phyloP scores from a whole-genome alignment of 1,140 invertebrate species.

The Drosophila tristis region DNA sequence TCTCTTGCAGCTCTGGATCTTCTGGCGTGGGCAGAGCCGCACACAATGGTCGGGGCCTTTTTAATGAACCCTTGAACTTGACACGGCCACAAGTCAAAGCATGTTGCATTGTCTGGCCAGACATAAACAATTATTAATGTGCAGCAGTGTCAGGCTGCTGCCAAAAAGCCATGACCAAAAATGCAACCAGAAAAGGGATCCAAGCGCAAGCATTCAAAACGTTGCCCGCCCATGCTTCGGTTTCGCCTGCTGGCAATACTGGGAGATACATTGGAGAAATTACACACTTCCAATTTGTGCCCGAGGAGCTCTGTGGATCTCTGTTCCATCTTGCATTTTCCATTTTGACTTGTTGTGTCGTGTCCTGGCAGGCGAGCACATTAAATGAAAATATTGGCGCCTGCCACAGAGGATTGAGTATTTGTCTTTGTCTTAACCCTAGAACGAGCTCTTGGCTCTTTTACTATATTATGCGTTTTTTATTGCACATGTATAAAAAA shows the following conservation, averaged over 20 bases:
- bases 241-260: conserved; percentile 19
- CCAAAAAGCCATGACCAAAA: conserved; percentile 69
- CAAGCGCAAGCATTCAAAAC: not conserved
- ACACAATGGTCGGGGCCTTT: conserved; percentile 38
- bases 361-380: conserved; percentile 45
- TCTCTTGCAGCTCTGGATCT: not conserved
- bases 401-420: not conserved
- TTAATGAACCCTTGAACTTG: conserved; percentile 81
- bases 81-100: conserved; percentile 61
- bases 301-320: too few relatives aligned
- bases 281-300: too few relatives aligned
- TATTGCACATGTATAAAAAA: too few relatives aligned
- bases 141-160: conserved; percentile 58
- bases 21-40: conserved; percentile 27
- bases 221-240: conserved; percentile 4
- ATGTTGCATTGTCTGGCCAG: conserved; percentile 68
- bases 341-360: conserved; percentile 39
- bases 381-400: conserved; percentile 45
- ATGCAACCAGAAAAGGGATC: conserved; percentile 35
- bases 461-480: not conserved
- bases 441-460: not conserved
- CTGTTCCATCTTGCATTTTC: conserved; percentile 15
- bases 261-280: too few relatives aligned
- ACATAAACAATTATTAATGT: conserved; percentile 75
- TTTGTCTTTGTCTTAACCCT: conserved; percentile 16